Conservation (phyloP, 35 echinoderm and acorn worm genomes). For the Holothuria glaberrima region DNA sequence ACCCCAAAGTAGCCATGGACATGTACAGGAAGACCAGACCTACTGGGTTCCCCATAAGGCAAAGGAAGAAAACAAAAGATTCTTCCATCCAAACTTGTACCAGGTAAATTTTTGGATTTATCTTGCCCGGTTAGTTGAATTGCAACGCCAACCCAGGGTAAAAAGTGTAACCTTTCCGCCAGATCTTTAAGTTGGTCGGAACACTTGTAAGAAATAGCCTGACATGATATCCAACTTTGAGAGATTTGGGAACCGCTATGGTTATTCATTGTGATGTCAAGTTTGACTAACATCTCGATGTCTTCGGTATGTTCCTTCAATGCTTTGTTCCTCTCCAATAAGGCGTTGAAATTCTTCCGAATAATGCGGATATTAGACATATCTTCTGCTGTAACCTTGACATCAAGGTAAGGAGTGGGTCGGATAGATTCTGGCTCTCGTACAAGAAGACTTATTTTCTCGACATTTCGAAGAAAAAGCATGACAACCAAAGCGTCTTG, state of each 20-base stretch:
- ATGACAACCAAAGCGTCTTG: slow-evolving; percentile 68
- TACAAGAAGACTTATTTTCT: slow-evolving; percentile 53
- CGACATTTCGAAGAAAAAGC: slow-evolving; percentile 79
- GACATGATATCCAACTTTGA: slow-evolving; percentile 56
- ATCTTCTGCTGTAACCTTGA: neutral
- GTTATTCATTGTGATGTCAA: neutral
- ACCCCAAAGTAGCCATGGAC: slow-evolving; percentile 95
- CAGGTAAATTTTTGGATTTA: neutral
- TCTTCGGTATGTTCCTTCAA: neutral
- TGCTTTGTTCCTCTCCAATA: neutral
- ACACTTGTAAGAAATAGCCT: slow-evolving; percentile 21
- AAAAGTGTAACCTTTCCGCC: slow-evolving; percentile 29
- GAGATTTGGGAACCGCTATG: neutral
- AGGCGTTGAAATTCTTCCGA: neutral
- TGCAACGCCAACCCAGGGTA: slow-evolving; percentile 88
- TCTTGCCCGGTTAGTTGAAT: neutral
- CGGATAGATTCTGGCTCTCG: neutral
- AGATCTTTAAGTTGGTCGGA: slow-evolving; percentile 47
- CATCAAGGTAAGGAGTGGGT: neutral
- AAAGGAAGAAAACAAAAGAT: slow-evolving; percentile 97
- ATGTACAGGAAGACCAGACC: slow-evolving; percentile 89
- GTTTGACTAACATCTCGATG: neutral
- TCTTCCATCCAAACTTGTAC: slow-evolving; percentile 25
- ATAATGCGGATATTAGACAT: neutral
- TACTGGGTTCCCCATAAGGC: slow-evolving; percentile 64